Evolutionary conservation across 2,888 invertebrate genomes (phyloP).

Genomic region (Scaeva pyrastri): DNA sequence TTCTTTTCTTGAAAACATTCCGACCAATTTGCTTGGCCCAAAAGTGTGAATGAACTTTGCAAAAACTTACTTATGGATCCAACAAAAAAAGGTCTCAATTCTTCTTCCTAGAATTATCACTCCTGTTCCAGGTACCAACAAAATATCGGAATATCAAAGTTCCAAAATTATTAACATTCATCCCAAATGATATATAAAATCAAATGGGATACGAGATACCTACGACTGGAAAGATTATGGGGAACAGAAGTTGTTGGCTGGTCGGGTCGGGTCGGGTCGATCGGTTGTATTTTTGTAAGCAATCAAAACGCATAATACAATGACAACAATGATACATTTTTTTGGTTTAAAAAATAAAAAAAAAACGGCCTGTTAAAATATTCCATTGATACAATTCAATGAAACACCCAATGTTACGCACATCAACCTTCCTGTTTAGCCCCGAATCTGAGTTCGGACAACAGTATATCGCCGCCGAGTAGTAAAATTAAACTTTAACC

Average conservation of each 20-base stretch:
- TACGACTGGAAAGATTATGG: too few relatives aligned
- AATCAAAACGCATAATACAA: constrained; percentile 19
- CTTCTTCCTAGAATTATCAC: constrained; percentile 19
- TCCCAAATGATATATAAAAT: neutral
- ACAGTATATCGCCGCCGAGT: constrained; percentile 45
- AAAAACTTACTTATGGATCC: constrained; percentile 3
- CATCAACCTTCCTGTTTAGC: constrained; percentile 64
- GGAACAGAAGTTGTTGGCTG: neutral
- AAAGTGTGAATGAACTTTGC: constrained; percentile 38
- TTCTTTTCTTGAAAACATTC: neutral
- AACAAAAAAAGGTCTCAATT: neutral
- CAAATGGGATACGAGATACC: too few relatives aligned
- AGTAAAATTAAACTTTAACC: constrained; percentile 32
- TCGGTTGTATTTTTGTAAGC: constrained; percentile 14
- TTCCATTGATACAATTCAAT: constrained; percentile 73
- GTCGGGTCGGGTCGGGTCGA: neutral
- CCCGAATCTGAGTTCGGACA: constrained; percentile 44
- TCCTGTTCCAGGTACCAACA: constrained; percentile 14
- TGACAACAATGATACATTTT: constrained; percentile 7
- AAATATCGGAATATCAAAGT: constrained; percentile 5
- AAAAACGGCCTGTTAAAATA: constrained; percentile 58
- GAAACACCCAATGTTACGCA: constrained; percentile 74
- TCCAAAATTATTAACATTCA: neutral
- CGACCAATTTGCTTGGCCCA: neutral
- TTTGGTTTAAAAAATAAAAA: neutral